Evolutionary conservation across 2,888 invertebrate genomes (phyloP), one percentile per base, ranked within the genome.

Genomic region (Perdita meconis): DNA sequence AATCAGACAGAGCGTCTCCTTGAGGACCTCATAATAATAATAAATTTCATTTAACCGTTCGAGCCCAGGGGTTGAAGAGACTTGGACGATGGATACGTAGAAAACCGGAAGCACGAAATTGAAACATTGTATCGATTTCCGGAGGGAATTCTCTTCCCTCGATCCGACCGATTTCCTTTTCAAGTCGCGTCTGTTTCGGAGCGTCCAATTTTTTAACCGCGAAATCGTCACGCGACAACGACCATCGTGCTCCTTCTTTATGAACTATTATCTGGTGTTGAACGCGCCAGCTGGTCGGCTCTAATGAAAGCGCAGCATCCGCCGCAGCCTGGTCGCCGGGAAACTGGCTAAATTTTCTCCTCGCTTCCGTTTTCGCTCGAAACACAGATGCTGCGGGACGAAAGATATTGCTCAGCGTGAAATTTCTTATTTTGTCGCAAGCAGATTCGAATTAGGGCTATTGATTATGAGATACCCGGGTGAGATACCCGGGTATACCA

Each of bases 301-400:
- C 77, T 70, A 77, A 77, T 74, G 79, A 83, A 77, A 81, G 76
- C 74, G 79, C 81, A 79, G 72, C 81, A 83, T 83, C 83, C 81
- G 83, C 74, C 55, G 53, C 26, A 36, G 56, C 36, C 51, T 44
- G 30, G 68, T 56, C 34, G 44, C 38, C 57, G 50, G 55, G 16
- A 38, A 55, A 10, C 40, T 30, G 36, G 34, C 24, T 40, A 47
- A 36, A 64, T 77, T 77, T 74, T 74, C 77, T n/a, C 68, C 60
- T 30, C 59, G 56, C 56, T 63, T 68, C 59, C 55, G 64, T 44
- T 59, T 55, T 55, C 55, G 8, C 44, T n/a, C n/a, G n/a, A n/a
- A n/a, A n/a, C n/a, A n/a, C n/a, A n/a, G n/a, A n/a, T n/a, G n/a
- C n/a, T n/a, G n/a, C n/a, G n/a, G n/a, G n/a, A n/a, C n/a, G n/a